These are phyloP conservation scores for Endomychus coccineus DNA, from an alignment of 2,888 invertebrate genomes.

Conservation along the genomic window DNA sequence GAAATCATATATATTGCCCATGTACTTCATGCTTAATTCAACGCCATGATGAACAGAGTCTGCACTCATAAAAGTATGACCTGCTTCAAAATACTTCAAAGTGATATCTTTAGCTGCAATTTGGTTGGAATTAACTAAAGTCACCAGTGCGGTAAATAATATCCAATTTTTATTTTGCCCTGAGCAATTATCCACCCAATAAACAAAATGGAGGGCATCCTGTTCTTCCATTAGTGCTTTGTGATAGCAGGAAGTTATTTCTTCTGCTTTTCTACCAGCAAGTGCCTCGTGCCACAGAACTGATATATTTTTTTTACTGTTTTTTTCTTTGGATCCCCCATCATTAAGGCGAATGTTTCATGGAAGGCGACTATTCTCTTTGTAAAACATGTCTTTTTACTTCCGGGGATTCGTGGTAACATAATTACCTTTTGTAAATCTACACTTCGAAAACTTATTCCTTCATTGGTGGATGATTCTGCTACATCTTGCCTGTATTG, in stretches of 20 bases:
- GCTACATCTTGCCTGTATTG: too few species aligned
- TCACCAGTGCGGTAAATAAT: slow-evolving; percentile 18
- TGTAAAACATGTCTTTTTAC: too few species aligned
- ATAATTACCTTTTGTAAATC: too few species aligned
- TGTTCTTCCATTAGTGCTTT: slow-evolving; percentile 12
- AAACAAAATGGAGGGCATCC: slow-evolving; percentile 13
- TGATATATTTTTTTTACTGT: too few species aligned
- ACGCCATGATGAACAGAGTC: slow-evolving; percentile 21
- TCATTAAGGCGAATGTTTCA: too few species aligned
- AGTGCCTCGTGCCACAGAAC: slow-evolving; percentile 31
- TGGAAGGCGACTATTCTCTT: too few species aligned
- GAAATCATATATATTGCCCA: slow-evolving; percentile 17
- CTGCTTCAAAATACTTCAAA: slow-evolving; percentile 22
- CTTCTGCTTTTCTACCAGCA: slow-evolving; percentile 30
- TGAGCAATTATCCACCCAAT: slow-evolving; percentile 22
- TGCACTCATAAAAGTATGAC: slow-evolving; percentile 22
- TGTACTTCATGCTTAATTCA: slow-evolving; percentile 15
- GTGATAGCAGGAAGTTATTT: slow-evolving; percentile 18
- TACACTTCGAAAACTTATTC: too few species aligned
- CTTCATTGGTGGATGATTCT: too few species aligned
- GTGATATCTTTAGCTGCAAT: slow-evolving; percentile 10
- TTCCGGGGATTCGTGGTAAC: too few species aligned
- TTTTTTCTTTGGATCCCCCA: too few species aligned
- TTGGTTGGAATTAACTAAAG: slow-evolving; percentile 18
- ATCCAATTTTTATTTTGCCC: slow-evolving; percentile 21